phyloP scores from a whole-genome alignment of 1,140 invertebrate species.

The Doryteuthis pealeii region DNA sequence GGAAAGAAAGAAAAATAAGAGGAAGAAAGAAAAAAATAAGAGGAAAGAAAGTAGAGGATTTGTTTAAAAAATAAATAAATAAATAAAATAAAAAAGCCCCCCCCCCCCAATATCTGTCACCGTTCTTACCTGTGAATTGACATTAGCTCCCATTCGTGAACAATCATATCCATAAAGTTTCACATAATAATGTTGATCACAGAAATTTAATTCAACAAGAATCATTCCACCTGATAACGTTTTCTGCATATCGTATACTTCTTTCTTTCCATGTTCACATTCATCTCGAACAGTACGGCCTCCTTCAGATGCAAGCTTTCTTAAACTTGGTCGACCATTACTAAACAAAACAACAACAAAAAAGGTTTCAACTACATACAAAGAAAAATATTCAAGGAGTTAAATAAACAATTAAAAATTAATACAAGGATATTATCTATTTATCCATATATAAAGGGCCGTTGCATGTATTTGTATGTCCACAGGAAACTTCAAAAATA shows the following conservation, averaged over 20 bases:
- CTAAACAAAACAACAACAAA: not conserved
- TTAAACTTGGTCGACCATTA: not conserved
- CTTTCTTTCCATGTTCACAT: not conserved
- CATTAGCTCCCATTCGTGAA: constrained; percentile 58
- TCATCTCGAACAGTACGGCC: not conserved
- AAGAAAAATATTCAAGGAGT: not conserved
- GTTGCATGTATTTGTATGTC: no score
- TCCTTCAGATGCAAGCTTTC: not conserved
- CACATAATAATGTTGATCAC: constrained; percentile 76
- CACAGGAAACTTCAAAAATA: no score
- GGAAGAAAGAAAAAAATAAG: no score
- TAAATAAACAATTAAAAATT: not conserved
- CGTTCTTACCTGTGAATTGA: constrained; percentile 52
- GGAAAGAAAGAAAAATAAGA: no score
- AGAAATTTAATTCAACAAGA: constrained; percentile 72
- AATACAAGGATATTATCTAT: no score
- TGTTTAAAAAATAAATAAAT: no score
- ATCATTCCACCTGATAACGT: constrained; percentile 66
- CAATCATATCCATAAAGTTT: constrained; percentile 74
- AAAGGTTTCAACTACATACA: not conserved
- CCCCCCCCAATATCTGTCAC: no score
- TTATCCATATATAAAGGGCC: no score
- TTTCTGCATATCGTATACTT: constrained; percentile 69
- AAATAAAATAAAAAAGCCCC: no score
- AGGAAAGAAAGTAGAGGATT: no score